Base-by-base conservation (phyloP, 2,797 vertebrate species). In the Taenioides sp. region DNA sequence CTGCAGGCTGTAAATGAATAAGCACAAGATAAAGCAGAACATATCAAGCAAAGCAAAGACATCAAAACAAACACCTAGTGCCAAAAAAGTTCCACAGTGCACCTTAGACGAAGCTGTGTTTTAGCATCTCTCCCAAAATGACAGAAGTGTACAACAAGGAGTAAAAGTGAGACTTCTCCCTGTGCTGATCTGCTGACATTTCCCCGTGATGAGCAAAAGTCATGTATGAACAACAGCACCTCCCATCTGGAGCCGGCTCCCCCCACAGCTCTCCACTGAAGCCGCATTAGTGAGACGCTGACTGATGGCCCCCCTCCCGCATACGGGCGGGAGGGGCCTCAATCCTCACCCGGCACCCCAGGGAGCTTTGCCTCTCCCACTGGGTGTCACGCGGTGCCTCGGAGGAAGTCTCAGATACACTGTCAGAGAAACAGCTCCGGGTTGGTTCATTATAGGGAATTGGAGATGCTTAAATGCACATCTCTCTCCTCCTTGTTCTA, bases 251-350 rank as follows among this genome's bases (percentile, higher is more conserved):
- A 73, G 75, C 66, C 75, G 68, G 79, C 83, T 81, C 62, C 16
- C 27, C 58, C 7, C 58, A 18, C 57, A 7, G 23, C 57, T 7
- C 23, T 16, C 2, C 27, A 18, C 27, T 28, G 57, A 52, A 78
- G 59, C 68, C 78, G 69, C 76, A 80, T 87, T 73, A 82, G 72
- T 68, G 61, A 74, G 69, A 64, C 27, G 70, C 76, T 81, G 83
- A 87, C 70, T 84, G 85, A 88, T 58, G 16, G 66, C 73, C 77
- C 65, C 68, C 59, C 28, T n/a, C 72, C 54, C 80, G 80, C 85
- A 88, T 85, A 82, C 79, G 79, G 86, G 72, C 78, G 80, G 80
- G 80, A 84, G 80, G 78, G 70, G 72, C 73, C 23, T 1, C n/a
- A 65, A 77, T 83, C 71, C 65, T 50, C 72, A 22, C 43, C 66